These are phyloP conservation scores for Erpetoichthys calabaricus DNA, from an alignment of 2,797 vertebrate genomes.

Conservation along the genomic window DNA sequence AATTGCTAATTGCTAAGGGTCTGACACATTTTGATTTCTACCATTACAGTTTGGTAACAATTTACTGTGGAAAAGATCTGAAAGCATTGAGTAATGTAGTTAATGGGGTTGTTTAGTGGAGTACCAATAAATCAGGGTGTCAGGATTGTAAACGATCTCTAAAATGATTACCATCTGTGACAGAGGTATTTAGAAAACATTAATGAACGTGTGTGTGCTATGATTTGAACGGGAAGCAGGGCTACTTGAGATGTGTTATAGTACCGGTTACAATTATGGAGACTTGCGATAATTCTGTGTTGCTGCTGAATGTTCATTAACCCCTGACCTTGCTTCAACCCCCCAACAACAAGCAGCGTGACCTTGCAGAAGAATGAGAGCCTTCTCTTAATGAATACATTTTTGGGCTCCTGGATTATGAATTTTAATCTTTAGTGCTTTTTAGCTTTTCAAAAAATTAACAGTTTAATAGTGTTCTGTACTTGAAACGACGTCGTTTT, in stretches of 20 bases:
- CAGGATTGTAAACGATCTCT: conserved; percentile 14
- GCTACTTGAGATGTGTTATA: conserved; percentile 20
- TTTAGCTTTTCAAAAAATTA: too few species aligned
- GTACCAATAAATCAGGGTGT: conserved; percentile 15
- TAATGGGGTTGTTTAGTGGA: conserved; percentile 15
- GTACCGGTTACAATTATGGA: conserved; percentile 16
- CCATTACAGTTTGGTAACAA: conserved; percentile 11
- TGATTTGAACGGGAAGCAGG: conserved; percentile 19
- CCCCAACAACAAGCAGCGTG: conserved; percentile 13
- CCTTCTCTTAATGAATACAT: conserved; percentile 8
- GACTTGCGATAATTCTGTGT: conserved; percentile 19
- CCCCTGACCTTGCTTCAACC: conserved; percentile 15
- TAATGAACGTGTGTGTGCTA: conserved; percentile 23
- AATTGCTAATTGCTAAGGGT: conserved; percentile 15
- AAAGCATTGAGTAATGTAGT: conserved; percentile 12
- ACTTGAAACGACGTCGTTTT: too few species aligned
- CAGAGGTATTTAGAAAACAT: conserved; percentile 20
- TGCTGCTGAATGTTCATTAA: conserved; percentile 16
- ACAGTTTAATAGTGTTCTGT: too few species aligned
- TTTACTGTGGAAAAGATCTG: conserved; percentile 12
- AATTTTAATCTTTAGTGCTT: too few species aligned
- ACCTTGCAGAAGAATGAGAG: conserved; percentile 12
- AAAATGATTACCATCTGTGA: conserved; percentile 15
- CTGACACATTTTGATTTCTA: conserved; percentile 2
- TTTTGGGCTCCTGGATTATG: not conserved